Base-by-base conservation (phyloP, 92 coral and sea anemone species). In the Epizoanthus illoricatus region DNA sequence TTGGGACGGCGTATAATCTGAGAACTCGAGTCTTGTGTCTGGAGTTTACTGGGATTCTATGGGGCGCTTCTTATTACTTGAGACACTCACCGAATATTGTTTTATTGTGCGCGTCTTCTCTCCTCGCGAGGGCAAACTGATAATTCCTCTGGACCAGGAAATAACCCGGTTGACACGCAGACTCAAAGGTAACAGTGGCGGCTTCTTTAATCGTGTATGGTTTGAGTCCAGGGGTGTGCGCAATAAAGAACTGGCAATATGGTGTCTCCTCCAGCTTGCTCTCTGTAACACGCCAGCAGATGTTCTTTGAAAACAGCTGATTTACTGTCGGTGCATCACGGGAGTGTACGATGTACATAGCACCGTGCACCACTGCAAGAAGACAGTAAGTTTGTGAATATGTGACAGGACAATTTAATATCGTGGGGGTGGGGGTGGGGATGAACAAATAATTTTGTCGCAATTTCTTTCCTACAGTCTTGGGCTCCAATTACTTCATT, bases 91-190 rank as follows among this genome's bases (percentile, higher is more conserved):
- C 82, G 16, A 78, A 78, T 64, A 23, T 63, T 63, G 82, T 63
- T 23, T 43, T 78, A 20, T 78, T 78, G 9, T 9, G 4, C 10
- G 82, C 71, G 2, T 43, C 13, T 13, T 78, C 82, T n/a, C 71
- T 66, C 20, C 47, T 62, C 41, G 62, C 42, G 19, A 78, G 45
- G 4, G 61, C 24, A 43, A 78, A 78, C 18, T 19, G 7, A 58
- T 64, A 78, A 70, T 78, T 78, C 28, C 45, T 63, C 60, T 78
- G 82, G 24, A 78, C 42, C 28, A 78, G 15, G 28, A 78, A 78
- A 58, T 78, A 78, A n/a, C 82, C 82, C 11, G 82, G 82, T 20
- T 78, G 61, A 23, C 82, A 78, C 7, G 11, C 82, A 21, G 82
- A 78, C 54, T 78, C 82, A n/a, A 78, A 62, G 2, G 82, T 20